Base-by-base conservation (phyloP, 37 sponge, comb jelly and placozoan genomes). In the Beroe forskalii region DNA sequence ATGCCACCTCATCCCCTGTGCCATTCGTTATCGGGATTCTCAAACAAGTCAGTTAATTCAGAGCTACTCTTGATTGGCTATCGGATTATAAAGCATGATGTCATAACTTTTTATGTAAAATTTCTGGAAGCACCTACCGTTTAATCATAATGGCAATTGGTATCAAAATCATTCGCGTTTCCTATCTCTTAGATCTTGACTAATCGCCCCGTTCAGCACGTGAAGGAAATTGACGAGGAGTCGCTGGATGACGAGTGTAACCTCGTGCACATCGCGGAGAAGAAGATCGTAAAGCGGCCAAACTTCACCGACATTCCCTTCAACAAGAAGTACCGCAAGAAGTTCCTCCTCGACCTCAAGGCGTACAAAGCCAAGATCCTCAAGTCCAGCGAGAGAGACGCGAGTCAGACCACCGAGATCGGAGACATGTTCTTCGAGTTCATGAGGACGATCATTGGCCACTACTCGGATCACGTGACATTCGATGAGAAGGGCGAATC, bases 231-330 rank as follows among this genome's bases (percentile, higher is more conserved):
- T 25, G 86, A 80, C 86, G 86, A 80, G 55, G 86, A 80, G 9
- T 32, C 86, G n/a, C 86, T 80, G 40, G 86, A 80, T 43, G 86
- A 80, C 43, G 86, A 80, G 27, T 80, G 86, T 80, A 39, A 42
- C 27, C 1, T 44, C 48, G 86, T 80, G 30, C 35, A 80, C 30
- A 80, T 80, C 44, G 23, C 86, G 28, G 86, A 80, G 1, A 80
- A 80, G 40, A 35, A 37, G 43, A 42, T 42, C 28, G 86, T 42
- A 48, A 80, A 80, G 42, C 86, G 86, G 8, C 86, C 86, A 32
- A 80, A 80, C 86, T 80, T 80, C 86, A 80, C 86, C 27, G 86
- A 80, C 86, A 80, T 80, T 4, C 86, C 86, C 25, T 80, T 80
- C 86, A 80, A 80, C 86, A 80, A 80, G 86, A 80, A 80, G 86